These are phyloP conservation scores for Sylvilagus floridanus DNA, from an alignment of 2,797 vertebrate genomes.

Conservation along the genomic window DNA sequence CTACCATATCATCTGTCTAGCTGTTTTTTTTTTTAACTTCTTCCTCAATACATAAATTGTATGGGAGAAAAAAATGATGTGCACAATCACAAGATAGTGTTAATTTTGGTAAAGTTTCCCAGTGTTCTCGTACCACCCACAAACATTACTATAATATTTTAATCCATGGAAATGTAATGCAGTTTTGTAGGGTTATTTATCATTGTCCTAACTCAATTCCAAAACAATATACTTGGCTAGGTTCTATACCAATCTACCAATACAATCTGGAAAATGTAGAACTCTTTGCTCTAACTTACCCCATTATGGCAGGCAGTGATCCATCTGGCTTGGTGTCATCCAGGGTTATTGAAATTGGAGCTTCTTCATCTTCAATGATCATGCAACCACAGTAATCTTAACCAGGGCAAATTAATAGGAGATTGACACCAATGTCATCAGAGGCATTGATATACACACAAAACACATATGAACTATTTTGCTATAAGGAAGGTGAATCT, in stretches of 20 bases:
- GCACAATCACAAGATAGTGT: slow-evolving; percentile 36
- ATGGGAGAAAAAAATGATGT: slow-evolving; percentile 9
- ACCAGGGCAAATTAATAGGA: slow-evolving; percentile 15
- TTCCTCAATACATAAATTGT: slow-evolving; percentile 24
- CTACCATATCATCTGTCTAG: neutral
- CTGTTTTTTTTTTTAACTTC: neutral
- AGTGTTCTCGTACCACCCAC: neutral
- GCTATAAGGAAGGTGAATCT: slow-evolving; percentile 52
- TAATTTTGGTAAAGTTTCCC: slow-evolving; percentile 31
- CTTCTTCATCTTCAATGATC: slow-evolving; percentile 90
- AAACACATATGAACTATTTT: slow-evolving; percentile 2
- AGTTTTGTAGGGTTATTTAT: slow-evolving; percentile 27
- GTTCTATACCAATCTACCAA: slow-evolving; percentile 21
- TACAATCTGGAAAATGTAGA: slow-evolving; percentile 26
- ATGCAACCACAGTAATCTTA: slow-evolving; percentile 89
- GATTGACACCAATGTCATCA: neutral
- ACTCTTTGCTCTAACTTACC: slow-evolving; percentile 82
- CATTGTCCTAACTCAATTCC: slow-evolving; percentile 13
- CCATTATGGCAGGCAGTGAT: slow-evolving; percentile 89
- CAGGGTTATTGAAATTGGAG: slow-evolving; percentile 89
- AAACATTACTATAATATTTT: slow-evolving; percentile 29
- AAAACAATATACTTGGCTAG: slow-evolving; percentile 50
- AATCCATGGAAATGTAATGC: slow-evolving; percentile 31
- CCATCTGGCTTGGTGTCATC: slow-evolving; percentile 91
- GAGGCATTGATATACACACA: neutral